Evolutionary conservation across 2,888 invertebrate species (phyloP), one percentile per base, ranked within the genome.

Genomic region (Orthosia cruda): DNA sequence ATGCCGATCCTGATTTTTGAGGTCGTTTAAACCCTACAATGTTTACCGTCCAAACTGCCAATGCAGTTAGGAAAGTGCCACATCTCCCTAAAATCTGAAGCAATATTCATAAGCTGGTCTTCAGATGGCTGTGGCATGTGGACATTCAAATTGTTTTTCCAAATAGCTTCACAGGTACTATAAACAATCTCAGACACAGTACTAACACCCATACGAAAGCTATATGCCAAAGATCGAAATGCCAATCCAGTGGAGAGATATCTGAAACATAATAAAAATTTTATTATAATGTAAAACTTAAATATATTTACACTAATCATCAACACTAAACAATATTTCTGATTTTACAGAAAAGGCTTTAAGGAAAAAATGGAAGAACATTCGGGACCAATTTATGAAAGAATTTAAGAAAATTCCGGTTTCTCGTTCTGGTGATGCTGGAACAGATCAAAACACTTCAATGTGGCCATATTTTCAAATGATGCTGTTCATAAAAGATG

Each of bases 401-500:
- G 20, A 66, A 2, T 40, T 52, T 13, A 54, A 54, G 3, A 66
- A n/a, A n/a, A n/a, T n/a, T n/a, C n/a, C n/a, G n/a, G n/a, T n/a
- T n/a, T n/a, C n/a, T n/a, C n/a, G n/a, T n/a, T n/a, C n/a, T n/a
- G n/a, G n/a, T n/a, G n/a, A n/a, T n/a, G n/a, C n/a, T n/a, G n/a
- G n/a, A n/a, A n/a, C n/a, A n/a, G n/a, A n/a, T n/a, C n/a, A n/a
- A n/a, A n/a, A n/a, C n/a, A n/a, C n/a, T n/a, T n/a, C n/a, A n/a
- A n/a, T n/a, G n/a, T n/a, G n/a, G n/a, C n/a, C n/a, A n/a, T n/a
- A n/a, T n/a, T n/a, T n/a, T 80, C 75, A 82, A 81, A 76, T 79
- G 74, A 76, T 86, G 81, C 68, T 50, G 74, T 84, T 84, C 18
- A 71, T 86, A 78, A 83, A 84, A 86, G 77, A 82, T 79, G 84